Conservation (phyloP, 2,888 invertebrate species). For the Hirudinaria manillensis region DNA sequence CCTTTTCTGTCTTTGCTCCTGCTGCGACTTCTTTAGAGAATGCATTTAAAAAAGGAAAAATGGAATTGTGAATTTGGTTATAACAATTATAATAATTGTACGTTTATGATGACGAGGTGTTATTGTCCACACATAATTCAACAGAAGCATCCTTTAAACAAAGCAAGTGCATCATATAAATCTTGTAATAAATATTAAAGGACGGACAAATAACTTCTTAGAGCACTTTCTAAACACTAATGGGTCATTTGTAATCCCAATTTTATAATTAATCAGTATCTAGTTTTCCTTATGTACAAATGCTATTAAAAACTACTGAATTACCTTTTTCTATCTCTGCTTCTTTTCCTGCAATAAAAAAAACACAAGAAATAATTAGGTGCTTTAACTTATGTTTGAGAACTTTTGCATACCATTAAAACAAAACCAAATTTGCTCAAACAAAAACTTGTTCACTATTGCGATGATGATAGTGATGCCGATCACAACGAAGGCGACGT, state of each 20-base stretch:
- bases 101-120: not conserved
- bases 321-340: constrained; percentile 25
- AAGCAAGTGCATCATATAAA: not conserved
- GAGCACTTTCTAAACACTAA: too few relatives aligned
- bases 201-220: too few relatives aligned
- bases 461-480: too few relatives aligned
- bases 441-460: too few relatives aligned
- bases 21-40: constrained; percentile 3
- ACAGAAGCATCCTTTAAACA: not conserved
- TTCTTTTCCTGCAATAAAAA: constrained; percentile 27
- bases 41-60: not conserved
- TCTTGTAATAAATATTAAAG: not conserved
- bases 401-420: not conserved
- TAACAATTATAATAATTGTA: not conserved
- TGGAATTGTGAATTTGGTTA: constrained; percentile 3
- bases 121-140: too few relatives aligned
- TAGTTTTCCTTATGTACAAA: not conserved
- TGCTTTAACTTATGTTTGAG: not conserved
- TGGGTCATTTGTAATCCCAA: not conserved
- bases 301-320: not conserved
- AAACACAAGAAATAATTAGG: constrained; percentile 8
- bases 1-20: constrained; percentile 9
- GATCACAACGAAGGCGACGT: constrained; percentile 11
- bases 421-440: too few relatives aligned
- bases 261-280: not conserved